Evolutionary conservation across 2,888 invertebrate species (phyloP).

Genomic region (Branchinecta sandiegonensis): DNA sequence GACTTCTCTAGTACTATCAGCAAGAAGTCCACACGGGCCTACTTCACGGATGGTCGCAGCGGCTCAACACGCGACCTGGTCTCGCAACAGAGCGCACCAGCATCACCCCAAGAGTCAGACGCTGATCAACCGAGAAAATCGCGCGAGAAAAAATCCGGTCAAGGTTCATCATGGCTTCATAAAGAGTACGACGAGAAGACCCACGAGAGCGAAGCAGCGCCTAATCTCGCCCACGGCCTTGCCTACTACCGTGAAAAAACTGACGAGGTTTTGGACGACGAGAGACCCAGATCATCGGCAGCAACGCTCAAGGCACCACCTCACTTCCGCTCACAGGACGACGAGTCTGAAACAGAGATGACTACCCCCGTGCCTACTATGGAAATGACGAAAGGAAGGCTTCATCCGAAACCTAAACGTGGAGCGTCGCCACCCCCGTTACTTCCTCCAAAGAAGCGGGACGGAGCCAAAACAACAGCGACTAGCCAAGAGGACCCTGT

Average conservation of each 20-base stretch:
- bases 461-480: background rate
- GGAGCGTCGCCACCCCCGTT: slow-evolving; percentile 16
- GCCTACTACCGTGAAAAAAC: slow-evolving; percentile 17
- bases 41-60: slow-evolving; percentile 22
- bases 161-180: slow-evolving; percentile 8
- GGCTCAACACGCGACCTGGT: slow-evolving; percentile 23
- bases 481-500: slow-evolving; percentile 18
- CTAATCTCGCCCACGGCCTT: background rate
- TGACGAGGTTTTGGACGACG: slow-evolving; percentile 17
- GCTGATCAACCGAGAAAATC: background rate
- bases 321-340: slow-evolving; percentile 20
- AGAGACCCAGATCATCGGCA: slow-evolving; percentile 21
- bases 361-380: background rate
- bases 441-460: slow-evolving; percentile 20
- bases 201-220: background rate
- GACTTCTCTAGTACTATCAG: slow-evolving; percentile 16
- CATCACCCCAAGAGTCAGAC: background rate
- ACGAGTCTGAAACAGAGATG: background rate
- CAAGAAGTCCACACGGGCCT: slow-evolving; percentile 19
- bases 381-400: background rate
- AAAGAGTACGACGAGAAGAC: background rate
- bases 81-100: background rate
- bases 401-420: slow-evolving; percentile 7
- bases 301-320: slow-evolving; percentile 21
- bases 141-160: background rate